Conservation (phyloP, 1,140 invertebrate genomes). For the Cydia fagiglandana region DNA sequence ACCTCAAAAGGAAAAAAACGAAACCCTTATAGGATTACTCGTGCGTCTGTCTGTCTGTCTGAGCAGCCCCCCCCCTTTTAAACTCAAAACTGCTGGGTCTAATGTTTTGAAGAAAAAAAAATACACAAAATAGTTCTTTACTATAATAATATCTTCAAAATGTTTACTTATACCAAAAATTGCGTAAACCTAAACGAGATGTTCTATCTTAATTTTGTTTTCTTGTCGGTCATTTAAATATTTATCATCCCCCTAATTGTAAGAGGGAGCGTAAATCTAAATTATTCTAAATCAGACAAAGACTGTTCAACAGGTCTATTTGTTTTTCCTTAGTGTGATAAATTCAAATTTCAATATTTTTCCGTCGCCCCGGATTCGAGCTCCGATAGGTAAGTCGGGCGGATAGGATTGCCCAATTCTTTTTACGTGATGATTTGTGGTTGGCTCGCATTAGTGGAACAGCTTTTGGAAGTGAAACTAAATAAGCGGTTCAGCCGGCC, state of each 20-base stretch:
- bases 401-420: slow-evolving; percentile 20
- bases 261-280: slow-evolving; percentile 21
- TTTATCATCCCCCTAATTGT: slow-evolving; percentile 24
- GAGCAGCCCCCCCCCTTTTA: too few relatives aligned
- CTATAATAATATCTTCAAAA: too few relatives aligned
- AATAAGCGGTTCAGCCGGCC: not conserved
- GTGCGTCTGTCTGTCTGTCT: too few relatives aligned
- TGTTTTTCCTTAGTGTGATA: slow-evolving; percentile 27
- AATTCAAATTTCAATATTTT: slow-evolving; percentile 32
- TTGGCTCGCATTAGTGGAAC: slow-evolving; percentile 18
- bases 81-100: too few relatives aligned
- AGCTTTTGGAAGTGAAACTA: not conserved
- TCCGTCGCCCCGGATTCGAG: not conserved
- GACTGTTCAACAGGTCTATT: slow-evolving; percentile 26
- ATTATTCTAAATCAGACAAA: slow-evolving; percentile 22
- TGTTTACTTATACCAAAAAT: not conserved
- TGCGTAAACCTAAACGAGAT: not conserved
- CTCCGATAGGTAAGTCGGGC: slow-evolving; percentile 15
- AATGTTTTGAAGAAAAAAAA: too few relatives aligned
- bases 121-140: too few relatives aligned
- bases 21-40: too few relatives aligned
- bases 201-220: not conserved
- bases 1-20: too few relatives aligned
- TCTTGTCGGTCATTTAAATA: slow-evolving; percentile 18
- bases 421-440: slow-evolving; percentile 18